Base-by-base conservation (phyloP, 2,888 invertebrate genomes). In the Tridacna gigas region DNA sequence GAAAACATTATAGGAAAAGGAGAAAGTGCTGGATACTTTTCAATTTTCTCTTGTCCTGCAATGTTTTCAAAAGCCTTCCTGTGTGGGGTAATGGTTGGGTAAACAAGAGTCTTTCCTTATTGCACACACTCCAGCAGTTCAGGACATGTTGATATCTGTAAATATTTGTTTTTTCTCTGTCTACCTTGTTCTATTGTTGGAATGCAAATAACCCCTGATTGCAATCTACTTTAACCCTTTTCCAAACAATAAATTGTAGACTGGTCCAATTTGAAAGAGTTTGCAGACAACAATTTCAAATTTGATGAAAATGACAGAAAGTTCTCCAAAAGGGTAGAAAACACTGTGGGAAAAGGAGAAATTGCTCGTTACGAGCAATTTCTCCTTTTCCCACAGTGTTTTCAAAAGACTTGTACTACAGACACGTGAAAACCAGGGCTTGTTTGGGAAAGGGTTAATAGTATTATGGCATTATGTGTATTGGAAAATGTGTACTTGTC, bases 161-260 rank as follows among this genome's bases (percentile, higher is more conserved):
- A 69, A 69, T 69, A 69, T 69, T 69, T 69, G 69, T 69, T n/a
- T 67, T 69, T 47, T 13, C 45, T 69, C 47, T 69, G 69, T 69
- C 69, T 69, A 18, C 69, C 18, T 9, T 18, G 47, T 9, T 69
- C 69, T 47, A 69, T 69, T 69, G 69, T 69, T 69, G 7, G 25
- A 69, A 69, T 45, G 69, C 45, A 69, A 69, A 69, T 69, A 69
- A 69, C 28, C 37, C 18, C 26, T 45, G 47, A 69, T n/a, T 69
- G 45, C 69, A 69, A 69, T 69, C 69, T 69, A 28, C 63, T 25
- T n/a, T 9, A 51, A 15, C 15, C 51, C 51, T 51, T 51, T 51
- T 15, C 51, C 51, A 51, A 13, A 15, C 15, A 51, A 51, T 51
- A 51, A 51, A 51, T 51, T 51, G 12, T 51, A 15, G 12, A 51